phyloP scores from a whole-genome alignment of 1,140 invertebrate genomes.

The Heliconius nattereri region DNA sequence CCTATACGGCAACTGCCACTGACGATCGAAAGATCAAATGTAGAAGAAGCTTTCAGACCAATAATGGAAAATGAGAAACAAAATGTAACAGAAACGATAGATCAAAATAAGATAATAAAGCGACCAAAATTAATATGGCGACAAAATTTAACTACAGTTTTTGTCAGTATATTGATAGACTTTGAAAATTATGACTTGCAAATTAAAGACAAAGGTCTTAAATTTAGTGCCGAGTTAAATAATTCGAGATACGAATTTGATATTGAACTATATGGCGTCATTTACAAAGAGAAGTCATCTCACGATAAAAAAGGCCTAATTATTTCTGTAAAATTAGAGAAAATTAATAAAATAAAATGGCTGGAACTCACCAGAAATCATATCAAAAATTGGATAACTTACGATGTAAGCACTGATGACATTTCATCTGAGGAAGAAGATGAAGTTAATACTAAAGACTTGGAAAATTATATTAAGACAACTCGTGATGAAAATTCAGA shows the following conservation, averaged over 20 bases:
- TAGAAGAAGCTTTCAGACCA: background rate
- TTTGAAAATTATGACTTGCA: conserved; percentile 56
- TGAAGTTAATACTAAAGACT: conserved; percentile 32
- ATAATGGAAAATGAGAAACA: background rate
- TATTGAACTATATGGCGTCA: conserved; percentile 61
- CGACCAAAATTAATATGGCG: conserved; percentile 62
- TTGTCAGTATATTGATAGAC: conserved; percentile 64
- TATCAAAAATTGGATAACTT: conserved; percentile 64
- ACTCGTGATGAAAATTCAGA: conserved; percentile 43
- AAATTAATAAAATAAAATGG: conserved; percentile 61
- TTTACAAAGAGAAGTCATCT: conserved; percentile 45
- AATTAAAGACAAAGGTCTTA: conserved; percentile 50
- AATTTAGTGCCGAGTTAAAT: conserved; percentile 50
- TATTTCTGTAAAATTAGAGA: conserved; percentile 57
- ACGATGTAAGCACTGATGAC: conserved; percentile 64
- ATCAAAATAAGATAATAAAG: background rate
- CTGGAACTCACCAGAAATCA: conserved; percentile 54
- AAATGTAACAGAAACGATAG: background rate
- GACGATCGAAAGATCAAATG: background rate
- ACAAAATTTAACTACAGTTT: conserved; percentile 55
- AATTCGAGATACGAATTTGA: conserved; percentile 59
- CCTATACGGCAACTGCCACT: background rate
- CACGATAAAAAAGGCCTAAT: conserved; percentile 66
- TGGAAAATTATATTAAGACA: conserved; percentile 40
- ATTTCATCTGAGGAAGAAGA: conserved; percentile 63